Conservation (phyloP, 2,797 vertebrate genomes). For the Spinus olivaceus region DNA sequence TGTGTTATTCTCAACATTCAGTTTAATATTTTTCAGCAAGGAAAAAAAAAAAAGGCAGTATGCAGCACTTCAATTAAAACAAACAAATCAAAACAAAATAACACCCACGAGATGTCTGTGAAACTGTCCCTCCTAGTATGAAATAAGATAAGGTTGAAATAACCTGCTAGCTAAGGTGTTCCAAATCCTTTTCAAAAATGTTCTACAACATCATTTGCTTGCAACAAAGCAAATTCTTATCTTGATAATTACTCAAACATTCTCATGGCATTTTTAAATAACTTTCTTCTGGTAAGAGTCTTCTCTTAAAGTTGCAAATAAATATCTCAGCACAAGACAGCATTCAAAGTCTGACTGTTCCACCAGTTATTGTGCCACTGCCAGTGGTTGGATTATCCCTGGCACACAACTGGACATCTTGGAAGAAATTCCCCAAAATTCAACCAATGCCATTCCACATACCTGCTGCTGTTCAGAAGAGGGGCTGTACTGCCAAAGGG, state of each 20-base stretch:
- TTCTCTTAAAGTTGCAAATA: background rate
- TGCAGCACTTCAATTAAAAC: conserved; percentile 9
- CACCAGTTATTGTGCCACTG: background rate
- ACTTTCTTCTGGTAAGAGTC: background rate
- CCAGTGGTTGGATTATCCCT: background rate
- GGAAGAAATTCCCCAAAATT: background rate
- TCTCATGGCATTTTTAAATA: background rate
- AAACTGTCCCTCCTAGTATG: background rate
- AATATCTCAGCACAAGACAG: background rate
- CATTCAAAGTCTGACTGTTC: background rate
- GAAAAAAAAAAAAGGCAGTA: background rate
- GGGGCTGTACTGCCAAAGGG: background rate
- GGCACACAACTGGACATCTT: background rate
- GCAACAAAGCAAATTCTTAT: background rate
- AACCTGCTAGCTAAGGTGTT: background rate
- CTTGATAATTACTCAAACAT: background rate
- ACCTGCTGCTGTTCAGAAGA: background rate
- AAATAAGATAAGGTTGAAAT: background rate
- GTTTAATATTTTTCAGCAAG: conserved; percentile 23
- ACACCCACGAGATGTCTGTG: background rate
- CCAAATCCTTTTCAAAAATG: background rate
- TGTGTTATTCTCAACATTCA: conserved; percentile 10
- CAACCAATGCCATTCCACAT: background rate
- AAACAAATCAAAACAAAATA: conserved; percentile 28
- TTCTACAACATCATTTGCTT: background rate